Evolutionary conservation across 2,888 invertebrate genomes (phyloP).

Genomic region (Phlogophora meticulosa): DNA sequence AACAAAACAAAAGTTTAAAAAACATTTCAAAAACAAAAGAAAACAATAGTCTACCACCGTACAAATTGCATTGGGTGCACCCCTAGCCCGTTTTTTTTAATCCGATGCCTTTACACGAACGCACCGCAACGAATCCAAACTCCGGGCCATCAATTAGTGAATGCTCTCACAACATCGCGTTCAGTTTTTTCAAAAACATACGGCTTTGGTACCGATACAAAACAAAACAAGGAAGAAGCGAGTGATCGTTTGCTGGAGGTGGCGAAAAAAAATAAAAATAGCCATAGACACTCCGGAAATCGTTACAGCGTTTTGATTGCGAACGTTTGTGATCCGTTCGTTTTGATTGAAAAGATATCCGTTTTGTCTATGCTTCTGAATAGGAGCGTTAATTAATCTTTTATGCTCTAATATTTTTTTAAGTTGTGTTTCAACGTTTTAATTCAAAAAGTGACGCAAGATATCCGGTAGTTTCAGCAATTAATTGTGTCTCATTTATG

Average conservation of each 20-base stretch:
- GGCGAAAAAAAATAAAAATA: conserved; percentile 77
- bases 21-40: conserved; percentile 4
- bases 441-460: not conserved
- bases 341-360: conserved; percentile 74
- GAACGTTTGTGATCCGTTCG: conserved; percentile 72
- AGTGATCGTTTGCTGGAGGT: conserved; percentile 77
- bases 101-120: conserved; percentile 71
- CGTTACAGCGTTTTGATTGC: conserved; percentile 84
- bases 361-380: conserved; percentile 19
- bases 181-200: conserved; percentile 82
- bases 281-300: conserved; percentile 77
- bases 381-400: conserved; percentile 13
- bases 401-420: not conserved
- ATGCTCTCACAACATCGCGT: conserved; percentile 82
- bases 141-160: conserved; percentile 87
- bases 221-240: conserved; percentile 77
- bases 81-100: conserved; percentile 56
- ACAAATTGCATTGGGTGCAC: conserved; percentile 41
- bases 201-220: conserved; percentile 80
- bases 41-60: conserved; percentile 17
- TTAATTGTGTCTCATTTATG: not conserved
- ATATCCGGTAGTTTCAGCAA: not conserved
- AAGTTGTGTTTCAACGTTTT: not conserved
- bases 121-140: conserved; percentile 80
- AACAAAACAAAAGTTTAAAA: no score